Evolutionary conservation across 2,113 vertebrate genomes (phyloP).

Genomic region (Archocentrus centrarchus): DNA sequence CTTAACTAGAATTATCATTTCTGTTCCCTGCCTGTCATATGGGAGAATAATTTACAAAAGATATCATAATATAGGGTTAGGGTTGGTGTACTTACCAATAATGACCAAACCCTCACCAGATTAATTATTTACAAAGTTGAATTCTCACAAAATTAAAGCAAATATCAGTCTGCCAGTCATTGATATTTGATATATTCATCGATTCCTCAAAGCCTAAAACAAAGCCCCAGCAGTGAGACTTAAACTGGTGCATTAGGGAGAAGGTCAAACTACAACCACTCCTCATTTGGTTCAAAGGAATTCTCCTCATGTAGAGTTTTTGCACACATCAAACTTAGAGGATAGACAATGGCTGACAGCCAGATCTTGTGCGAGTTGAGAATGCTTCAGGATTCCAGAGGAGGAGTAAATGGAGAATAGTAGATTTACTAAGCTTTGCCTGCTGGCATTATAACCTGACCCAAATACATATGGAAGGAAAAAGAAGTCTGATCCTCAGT

Average conservation of each 20-base stretch:
- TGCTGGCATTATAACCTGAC: constrained; percentile 1
- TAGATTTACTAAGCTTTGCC: constrained; percentile 1
- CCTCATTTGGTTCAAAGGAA: not conserved
- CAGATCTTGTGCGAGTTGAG: not conserved
- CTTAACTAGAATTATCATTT: no score
- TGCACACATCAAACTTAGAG: not conserved
- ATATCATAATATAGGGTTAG: no score
- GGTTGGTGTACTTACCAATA: no score
- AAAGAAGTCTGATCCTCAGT: not conserved
- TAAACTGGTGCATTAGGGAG: not conserved
- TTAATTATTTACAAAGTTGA: no score
- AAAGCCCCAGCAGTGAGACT: not conserved
- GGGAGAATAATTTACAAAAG: no score
- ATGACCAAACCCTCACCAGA: no score
- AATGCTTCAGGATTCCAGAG: constrained; percentile 2
- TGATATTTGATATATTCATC: not conserved
- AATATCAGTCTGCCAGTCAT: no score
- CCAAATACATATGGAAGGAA: constrained; percentile 2
- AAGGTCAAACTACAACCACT: not conserved
- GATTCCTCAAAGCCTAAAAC: not conserved
- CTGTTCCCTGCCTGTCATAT: no score
- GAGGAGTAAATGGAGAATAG: not conserved
- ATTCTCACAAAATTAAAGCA: no score
- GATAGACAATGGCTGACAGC: not conserved
- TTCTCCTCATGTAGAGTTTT: not conserved